Conservation (phyloP, 1,140 invertebrate genomes). For the Pseudomyrmex cubaensis region DNA sequence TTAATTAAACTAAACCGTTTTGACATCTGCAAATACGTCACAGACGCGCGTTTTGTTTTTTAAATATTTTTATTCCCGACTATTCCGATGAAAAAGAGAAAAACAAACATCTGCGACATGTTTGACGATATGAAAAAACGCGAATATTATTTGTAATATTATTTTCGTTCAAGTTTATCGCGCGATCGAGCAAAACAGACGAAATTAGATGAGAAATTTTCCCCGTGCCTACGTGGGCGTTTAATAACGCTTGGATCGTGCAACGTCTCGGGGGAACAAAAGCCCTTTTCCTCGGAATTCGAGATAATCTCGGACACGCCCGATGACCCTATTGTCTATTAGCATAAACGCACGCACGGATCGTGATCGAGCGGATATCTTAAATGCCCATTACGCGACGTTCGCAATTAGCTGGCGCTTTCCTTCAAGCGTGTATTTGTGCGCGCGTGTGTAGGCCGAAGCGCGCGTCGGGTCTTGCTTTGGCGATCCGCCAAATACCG, state of each 20-base stretch:
- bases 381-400: slow-evolving; percentile 46
- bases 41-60: too few relatives aligned
- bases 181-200: too few relatives aligned
- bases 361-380: background rate
- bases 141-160: background rate
- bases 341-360: slow-evolving; percentile 21
- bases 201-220: slow-evolving; percentile 11
- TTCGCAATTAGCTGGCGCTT: slow-evolving; percentile 45
- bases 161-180: background rate
- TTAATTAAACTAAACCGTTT: slow-evolving; percentile 1
- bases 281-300: slow-evolving; percentile 59
- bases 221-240: slow-evolving; percentile 33
- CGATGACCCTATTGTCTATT: slow-evolving; percentile 58
- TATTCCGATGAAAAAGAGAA: slow-evolving; percentile 6
- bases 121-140: too few relatives aligned
- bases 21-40: background rate
- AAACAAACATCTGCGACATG: too few relatives aligned
- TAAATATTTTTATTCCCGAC: slow-evolving; percentile 1
- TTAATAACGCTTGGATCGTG: slow-evolving; percentile 25
- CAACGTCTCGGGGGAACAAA: slow-evolving; percentile 41
- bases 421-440: slow-evolving; percentile 4
- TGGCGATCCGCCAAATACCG: slow-evolving; percentile 6
- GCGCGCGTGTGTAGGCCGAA: slow-evolving; percentile 31
- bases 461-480: background rate
- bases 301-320: slow-evolving; percentile 60